Percentiles rank a stretch among this genome's conserved stretches.
Conservation (phyloP, 2,113 vertebrate genomes). For the Hemicordylus capensis region DNA sequence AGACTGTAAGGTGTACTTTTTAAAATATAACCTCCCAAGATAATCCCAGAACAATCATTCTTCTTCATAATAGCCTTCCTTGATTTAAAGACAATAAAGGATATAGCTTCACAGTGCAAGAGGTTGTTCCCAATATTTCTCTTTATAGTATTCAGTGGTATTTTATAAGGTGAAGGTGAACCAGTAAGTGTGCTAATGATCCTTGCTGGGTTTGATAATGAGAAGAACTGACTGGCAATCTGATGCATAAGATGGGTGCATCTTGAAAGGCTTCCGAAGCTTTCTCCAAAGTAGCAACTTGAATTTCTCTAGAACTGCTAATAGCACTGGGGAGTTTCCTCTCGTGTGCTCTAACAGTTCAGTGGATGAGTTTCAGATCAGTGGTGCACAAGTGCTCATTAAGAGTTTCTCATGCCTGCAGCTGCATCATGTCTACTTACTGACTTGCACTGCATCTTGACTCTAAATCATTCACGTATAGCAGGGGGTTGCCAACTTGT, state of each 20-base stretch:
- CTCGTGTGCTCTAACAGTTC: slow-evolving; percentile 22
- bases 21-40: slow-evolving; percentile 19
- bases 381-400: background rate
- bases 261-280: slow-evolving; percentile 42
- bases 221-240: slow-evolving; percentile 50
- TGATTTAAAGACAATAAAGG: slow-evolving; percentile 59
- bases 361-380: slow-evolving; percentile 17
- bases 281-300: slow-evolving; percentile 48
- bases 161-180: slow-evolving; percentile 51
- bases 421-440: background rate
- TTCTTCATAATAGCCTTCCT: slow-evolving; percentile 37
- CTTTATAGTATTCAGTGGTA: slow-evolving; percentile 42
- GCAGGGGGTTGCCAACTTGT: background rate
- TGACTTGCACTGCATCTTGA: background rate
- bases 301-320: slow-evolving; percentile 38
- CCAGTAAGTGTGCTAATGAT: slow-evolving; percentile 47
- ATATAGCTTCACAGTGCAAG: slow-evolving; percentile 22
- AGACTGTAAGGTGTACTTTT: background rate
- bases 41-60: slow-evolving; percentile 30
- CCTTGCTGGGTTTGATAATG: slow-evolving; percentile 57
- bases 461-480: background rate
- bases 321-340: background rate
- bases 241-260: slow-evolving; percentile 29
- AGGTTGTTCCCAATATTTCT: slow-evolving; percentile 31
- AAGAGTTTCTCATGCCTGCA: background rate